These are phyloP conservation scores for Trachymyrmex cornetzi DNA, from an alignment of 1,140 invertebrate genomes.

Conservation along the genomic window DNA sequence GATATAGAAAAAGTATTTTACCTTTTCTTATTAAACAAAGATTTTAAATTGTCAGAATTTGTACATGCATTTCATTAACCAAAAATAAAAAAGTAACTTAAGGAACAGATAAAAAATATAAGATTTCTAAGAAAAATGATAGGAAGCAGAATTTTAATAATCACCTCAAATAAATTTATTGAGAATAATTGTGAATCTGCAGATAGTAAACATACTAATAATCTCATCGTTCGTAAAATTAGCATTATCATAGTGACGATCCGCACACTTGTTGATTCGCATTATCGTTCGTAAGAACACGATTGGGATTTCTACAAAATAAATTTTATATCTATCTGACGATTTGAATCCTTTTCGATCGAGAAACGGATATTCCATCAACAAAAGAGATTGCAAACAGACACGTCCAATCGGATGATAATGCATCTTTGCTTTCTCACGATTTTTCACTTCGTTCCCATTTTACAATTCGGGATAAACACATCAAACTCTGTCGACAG, in stretches of 20 bases:
- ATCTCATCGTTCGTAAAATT: neutral
- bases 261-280: conserved; percentile 68
- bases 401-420: conserved; percentile 47
- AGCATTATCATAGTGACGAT: neutral
- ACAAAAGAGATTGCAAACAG: conserved; percentile 17
- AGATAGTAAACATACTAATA: neutral
- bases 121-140: neutral
- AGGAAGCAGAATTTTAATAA: neutral
- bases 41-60: neutral
- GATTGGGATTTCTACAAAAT: conserved; percentile 23
- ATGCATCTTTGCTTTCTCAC: conserved; percentile 33
- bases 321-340: conserved; percentile 38
- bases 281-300: conserved; percentile 38
- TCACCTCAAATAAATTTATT: neutral
- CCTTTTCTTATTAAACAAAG: neutral
- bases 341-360: neutral
- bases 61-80: neutral
- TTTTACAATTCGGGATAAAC: neutral
- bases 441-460: conserved; percentile 20
- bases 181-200: neutral
- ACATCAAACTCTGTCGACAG: neutral
- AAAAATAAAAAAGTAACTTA: neutral
- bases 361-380: neutral
- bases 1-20: neutral
- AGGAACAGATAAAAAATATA: neutral